These are phyloP conservation scores for Hetaerina titia DNA, from an alignment of 2,888 invertebrate genomes.

Conservation along the genomic window DNA sequence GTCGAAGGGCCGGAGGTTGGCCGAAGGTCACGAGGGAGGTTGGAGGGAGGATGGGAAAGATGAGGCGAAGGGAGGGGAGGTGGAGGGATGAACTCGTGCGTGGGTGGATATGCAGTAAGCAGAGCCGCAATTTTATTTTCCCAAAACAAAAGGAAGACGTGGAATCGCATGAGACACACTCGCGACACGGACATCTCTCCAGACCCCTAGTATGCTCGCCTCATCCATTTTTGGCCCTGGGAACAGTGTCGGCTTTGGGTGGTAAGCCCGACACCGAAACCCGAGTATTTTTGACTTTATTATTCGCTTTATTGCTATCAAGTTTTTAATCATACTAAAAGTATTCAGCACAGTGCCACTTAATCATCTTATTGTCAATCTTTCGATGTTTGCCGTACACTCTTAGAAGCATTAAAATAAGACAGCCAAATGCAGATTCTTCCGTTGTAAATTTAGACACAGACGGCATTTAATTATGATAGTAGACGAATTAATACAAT, in stretches of 20 bases:
- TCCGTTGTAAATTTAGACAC: too few relatives aligned
- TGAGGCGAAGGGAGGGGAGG: background rate
- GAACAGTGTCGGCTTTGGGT: background rate
- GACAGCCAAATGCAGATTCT: too few relatives aligned
- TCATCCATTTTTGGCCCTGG: background rate
- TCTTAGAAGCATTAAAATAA: too few relatives aligned
- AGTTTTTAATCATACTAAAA: too few relatives aligned
- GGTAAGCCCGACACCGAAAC: too few relatives aligned
- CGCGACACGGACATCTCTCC: background rate
- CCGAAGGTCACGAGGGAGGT: background rate
- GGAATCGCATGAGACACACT: background rate
- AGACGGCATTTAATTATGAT: too few relatives aligned
- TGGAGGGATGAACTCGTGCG: background rate
- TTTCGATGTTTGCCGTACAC: too few relatives aligned
- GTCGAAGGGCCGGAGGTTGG: slow-evolving; percentile 10
- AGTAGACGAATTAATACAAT: too few relatives aligned
- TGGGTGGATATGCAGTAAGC: background rate
- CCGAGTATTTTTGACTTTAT: too few relatives aligned
- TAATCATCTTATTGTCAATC: too few relatives aligned
- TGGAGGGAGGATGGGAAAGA: background rate
- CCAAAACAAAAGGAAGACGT: background rate
- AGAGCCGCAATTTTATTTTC: slow-evolving; percentile 8
- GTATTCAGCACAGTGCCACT: too few relatives aligned
- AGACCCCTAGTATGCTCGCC: background rate
- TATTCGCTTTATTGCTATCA: too few relatives aligned